A percentile compares a stretch with the other conserved stretches of the same genome.
Conservation (phyloP, 2,888 invertebrate genomes). For the Idaea aversata region DNA sequence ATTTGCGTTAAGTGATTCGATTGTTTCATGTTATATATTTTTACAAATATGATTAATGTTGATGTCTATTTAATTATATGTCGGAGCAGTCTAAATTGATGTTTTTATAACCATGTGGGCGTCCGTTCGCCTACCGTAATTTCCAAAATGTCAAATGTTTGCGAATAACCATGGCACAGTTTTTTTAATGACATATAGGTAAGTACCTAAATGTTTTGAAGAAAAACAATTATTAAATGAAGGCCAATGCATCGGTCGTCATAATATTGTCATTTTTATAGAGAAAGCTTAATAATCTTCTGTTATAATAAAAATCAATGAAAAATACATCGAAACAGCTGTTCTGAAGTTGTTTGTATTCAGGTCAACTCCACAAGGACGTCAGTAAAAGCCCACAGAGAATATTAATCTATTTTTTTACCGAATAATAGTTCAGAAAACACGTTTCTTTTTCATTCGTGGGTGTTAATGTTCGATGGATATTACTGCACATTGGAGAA, state of each 20-base stretch:
- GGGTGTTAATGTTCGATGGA: constrained; percentile 5
- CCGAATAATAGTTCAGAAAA: not conserved
- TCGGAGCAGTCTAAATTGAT: not conserved
- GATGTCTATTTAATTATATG: not conserved
- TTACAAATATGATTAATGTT: not conserved
- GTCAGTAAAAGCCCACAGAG: not conserved
- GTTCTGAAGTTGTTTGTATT: not conserved
- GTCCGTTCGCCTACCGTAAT: constrained; percentile 15
- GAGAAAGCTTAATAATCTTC: no score
- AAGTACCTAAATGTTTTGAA: constrained; percentile 13
- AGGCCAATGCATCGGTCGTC: not conserved
- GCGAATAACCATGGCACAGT: constrained; percentile 39
- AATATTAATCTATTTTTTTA: not conserved
- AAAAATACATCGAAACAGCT: not conserved
- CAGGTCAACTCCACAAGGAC: not conserved
- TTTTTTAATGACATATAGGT: constrained; percentile 16
- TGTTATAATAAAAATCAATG: not conserved
- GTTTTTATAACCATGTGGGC: constrained; percentile 11
- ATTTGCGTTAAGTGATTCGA: not conserved
- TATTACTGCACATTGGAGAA: constrained; percentile 22
- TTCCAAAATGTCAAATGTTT: constrained; percentile 34
- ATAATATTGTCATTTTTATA: not conserved
- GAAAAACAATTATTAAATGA: constrained; percentile 8
- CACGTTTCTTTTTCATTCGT: constrained; percentile 1
- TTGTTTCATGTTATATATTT: not conserved